Conservation (phyloP, 2,797 vertebrate species). For the Pseudotriccus pelzelni region DNA sequence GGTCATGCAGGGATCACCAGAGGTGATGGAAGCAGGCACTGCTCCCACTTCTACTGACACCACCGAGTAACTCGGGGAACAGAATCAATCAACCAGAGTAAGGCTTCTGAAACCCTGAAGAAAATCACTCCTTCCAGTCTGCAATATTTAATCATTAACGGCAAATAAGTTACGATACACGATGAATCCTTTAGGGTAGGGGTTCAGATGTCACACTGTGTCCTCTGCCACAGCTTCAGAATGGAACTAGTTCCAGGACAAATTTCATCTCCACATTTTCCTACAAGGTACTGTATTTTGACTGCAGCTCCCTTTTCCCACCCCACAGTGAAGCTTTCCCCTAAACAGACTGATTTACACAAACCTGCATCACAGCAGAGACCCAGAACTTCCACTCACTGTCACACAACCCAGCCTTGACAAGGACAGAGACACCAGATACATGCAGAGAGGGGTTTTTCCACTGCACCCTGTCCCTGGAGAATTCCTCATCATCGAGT, state of each 20-base stretch:
- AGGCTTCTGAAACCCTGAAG: background rate
- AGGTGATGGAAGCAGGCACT: background rate
- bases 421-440: background rate
- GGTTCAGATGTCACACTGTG: background rate
- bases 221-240: background rate
- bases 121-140: background rate
- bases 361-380: background rate
- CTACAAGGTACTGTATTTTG: background rate
- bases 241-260: background rate
- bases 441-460: background rate
- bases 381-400: background rate
- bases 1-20: background rate
- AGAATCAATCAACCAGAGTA: background rate
- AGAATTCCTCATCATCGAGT: fast-evolving
- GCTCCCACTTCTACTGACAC: background rate
- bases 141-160: background rate
- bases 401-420: background rate
- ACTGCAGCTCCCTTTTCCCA: background rate
- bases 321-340: background rate
- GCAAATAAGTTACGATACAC: background rate
- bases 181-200: background rate
- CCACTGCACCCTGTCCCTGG: background rate
- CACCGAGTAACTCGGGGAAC: background rate
- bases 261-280: background rate
- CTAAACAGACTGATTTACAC: background rate